These are phyloP conservation scores for Campoletis raptor DNA, from an alignment of 2,888 invertebrate genomes.

Conservation along the genomic window DNA sequence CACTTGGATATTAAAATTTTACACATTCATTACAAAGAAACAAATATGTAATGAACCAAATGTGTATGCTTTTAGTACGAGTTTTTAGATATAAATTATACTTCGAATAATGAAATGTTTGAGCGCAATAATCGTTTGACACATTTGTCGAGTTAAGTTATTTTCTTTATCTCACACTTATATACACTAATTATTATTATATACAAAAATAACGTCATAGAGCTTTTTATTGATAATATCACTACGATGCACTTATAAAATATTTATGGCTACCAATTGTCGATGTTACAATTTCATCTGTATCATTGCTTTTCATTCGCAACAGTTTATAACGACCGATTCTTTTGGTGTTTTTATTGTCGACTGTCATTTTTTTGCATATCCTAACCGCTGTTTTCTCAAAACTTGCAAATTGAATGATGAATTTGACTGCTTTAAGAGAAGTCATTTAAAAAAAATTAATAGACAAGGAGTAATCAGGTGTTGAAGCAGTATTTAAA, in stretches of 20 bases:
- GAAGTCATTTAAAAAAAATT: background rate
- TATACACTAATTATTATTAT: conserved; percentile 75
- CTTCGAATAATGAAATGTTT: conserved; percentile 32
- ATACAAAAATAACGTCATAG: conserved; percentile 71
- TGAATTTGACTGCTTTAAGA: background rate
- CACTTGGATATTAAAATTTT: too few relatives aligned
- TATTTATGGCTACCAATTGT: conserved; percentile 69
- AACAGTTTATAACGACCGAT: background rate
- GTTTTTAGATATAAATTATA: background rate
- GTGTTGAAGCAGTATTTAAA: background rate
- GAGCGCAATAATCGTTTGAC: conserved; percentile 28
- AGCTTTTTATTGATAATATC: conserved; percentile 78
- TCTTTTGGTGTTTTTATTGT: background rate
- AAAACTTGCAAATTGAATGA: background rate
- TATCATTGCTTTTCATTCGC: background rate
- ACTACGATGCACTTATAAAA: conserved; percentile 74
- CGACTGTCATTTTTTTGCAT: background rate
- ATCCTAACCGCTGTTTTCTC: background rate
- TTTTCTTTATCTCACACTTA: conserved; percentile 61
- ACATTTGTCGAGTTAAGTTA: background rate
- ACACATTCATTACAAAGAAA: too few relatives aligned
- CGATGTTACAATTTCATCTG: conserved; percentile 34
- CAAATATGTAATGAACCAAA: too few relatives aligned
- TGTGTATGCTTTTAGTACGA: too few relatives aligned
- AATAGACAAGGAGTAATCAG: background rate